These are phyloP conservation scores for Conistra vaccinii DNA, from an alignment of 2,888 invertebrate genomes.

Conservation along the genomic window DNA sequence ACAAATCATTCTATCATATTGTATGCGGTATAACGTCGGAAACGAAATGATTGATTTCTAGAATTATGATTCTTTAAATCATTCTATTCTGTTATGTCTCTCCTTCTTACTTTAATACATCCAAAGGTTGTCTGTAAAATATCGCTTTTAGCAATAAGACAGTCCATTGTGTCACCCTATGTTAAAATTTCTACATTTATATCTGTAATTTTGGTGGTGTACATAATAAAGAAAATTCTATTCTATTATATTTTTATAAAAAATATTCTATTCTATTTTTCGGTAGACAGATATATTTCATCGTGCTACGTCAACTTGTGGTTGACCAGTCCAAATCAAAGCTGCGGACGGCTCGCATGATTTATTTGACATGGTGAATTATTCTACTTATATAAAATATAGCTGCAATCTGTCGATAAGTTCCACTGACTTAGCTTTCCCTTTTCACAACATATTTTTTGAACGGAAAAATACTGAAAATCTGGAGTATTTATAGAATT, in stretches of 20 bases:
- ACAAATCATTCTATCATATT: conserved; percentile 9
- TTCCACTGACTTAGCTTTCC: conserved; percentile 12
- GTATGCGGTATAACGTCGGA: conserved; percentile 15
- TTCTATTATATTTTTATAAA: too few relatives aligned
- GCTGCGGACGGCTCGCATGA: conserved; percentile 40
- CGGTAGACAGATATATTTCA: conserved; percentile 33
- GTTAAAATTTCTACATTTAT: too few relatives aligned
- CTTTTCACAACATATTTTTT: conserved; percentile 34
- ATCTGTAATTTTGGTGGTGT: too few relatives aligned
- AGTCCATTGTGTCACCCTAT: too few relatives aligned
- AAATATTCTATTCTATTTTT: conserved; percentile 39
- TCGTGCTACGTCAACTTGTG: conserved; percentile 32
- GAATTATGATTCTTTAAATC: conserved; percentile 42
- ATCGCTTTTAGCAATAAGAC: too few relatives aligned
- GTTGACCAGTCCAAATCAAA: conserved; percentile 29
- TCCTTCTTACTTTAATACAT: too few relatives aligned
- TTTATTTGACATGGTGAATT: conserved; percentile 46
- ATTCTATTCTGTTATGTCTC: too few relatives aligned
- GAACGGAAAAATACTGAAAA: conserved; percentile 12
- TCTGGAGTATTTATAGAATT: conserved; percentile 21
- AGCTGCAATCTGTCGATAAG: conserved; percentile 50
- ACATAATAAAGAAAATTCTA: too few relatives aligned
- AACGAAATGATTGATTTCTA: conserved; percentile 52
- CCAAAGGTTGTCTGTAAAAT: too few relatives aligned
- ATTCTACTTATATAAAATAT: conserved; percentile 22